Evolutionary conservation across 2,113 vertebrate species (phyloP).

Genomic region (Cepphus grylle): DNA sequence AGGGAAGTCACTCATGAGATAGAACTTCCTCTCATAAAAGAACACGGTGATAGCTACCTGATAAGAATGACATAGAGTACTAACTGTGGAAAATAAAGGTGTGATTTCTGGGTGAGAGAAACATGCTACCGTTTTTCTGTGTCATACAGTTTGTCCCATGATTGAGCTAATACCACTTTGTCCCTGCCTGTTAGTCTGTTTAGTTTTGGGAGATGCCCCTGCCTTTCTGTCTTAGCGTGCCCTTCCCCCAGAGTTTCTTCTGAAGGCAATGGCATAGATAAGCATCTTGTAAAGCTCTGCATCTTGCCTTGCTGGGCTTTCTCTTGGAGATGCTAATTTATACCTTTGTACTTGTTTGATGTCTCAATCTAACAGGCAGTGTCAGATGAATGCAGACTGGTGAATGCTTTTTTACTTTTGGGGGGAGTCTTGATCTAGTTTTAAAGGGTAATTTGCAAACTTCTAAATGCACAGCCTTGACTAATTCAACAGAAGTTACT

Average conservation of each 20-base stretch:
- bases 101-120: not conserved
- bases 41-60: not conserved
- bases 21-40: not conserved
- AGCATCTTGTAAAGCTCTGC: slow-evolving; percentile 1
- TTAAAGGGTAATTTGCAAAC: not conserved
- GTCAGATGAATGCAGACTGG: not conserved
- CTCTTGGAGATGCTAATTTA: slow-evolving; percentile 41
- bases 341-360: not conserved
- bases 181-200: not conserved
- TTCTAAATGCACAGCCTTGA: not conserved
- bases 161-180: not conserved
- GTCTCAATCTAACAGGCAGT: not conserved
- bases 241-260: not conserved
- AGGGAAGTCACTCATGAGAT: not conserved
- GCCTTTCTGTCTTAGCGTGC: accelerated
- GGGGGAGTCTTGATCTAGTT: not conserved
- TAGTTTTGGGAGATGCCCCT: not conserved
- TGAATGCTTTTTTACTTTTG: not conserved
- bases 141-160: not conserved
- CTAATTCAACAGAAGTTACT: not conserved
- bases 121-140: not conserved
- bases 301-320: not conserved
- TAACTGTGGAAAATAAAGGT: not conserved
- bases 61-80: not conserved
- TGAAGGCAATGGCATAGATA: not conserved